A percentile compares a stretch with the other conserved stretches of the same genome.
Evolutionary conservation across 2,113 vertebrate genomes (phyloP).

Genomic region (Crocuta crocuta): DNA sequence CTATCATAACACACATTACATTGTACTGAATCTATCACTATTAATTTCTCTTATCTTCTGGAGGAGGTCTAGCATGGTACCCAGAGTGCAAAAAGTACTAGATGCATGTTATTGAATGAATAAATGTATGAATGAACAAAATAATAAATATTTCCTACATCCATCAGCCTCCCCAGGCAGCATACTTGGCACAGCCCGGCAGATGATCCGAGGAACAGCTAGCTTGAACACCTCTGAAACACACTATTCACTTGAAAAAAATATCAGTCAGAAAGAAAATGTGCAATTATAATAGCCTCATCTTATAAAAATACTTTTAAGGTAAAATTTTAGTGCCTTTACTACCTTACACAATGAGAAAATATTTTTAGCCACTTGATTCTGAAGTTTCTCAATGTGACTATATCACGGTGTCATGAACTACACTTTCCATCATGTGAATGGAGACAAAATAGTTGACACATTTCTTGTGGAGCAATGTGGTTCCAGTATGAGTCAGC

Average conservation of each 20-base stretch:
- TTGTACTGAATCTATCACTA: neutral
- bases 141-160: neutral
- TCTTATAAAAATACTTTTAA: neutral
- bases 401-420: neutral
- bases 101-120: neutral
- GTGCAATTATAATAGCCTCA: neutral
- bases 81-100: neutral
- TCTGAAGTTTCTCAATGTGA: constrained; percentile 32
- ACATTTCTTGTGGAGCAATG: neutral
- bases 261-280: neutral
- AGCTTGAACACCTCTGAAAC: neutral
- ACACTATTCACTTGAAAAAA: neutral
- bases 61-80: neutral
- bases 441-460: neutral
- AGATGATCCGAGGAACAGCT: neutral
- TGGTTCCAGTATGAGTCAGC: neutral
- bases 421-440: constrained; percentile 20
- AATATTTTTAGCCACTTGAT: constrained; percentile 56
- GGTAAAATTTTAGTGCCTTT: neutral
- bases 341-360: neutral
- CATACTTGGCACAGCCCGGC: neutral
- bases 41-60: neutral
- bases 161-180: too few relatives aligned
- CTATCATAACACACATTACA: neutral
- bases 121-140: neutral